phyloP scores from a whole-genome alignment of 1,140 invertebrate genomes.

The Tetramorium alpestre region DNA sequence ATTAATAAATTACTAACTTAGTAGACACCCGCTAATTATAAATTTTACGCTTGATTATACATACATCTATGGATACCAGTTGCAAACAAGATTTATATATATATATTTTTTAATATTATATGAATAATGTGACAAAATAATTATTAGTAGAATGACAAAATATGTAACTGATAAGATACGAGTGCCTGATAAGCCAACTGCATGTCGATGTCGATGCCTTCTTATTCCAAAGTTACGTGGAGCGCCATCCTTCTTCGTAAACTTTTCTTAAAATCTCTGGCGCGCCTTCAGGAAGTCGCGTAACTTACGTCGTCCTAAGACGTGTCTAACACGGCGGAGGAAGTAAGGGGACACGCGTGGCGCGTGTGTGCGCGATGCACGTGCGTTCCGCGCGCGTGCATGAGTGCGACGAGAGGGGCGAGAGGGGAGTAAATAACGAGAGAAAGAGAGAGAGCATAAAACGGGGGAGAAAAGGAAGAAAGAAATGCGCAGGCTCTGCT shows the following conservation, averaged over 20 bases:
- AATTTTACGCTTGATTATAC: background rate
- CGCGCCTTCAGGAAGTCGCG: conserved; percentile 1
- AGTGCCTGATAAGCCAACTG: background rate
- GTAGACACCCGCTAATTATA: background rate
- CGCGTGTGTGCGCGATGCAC: conserved; percentile 39
- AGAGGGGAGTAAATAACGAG: background rate
- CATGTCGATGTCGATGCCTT: background rate
- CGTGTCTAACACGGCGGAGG: conserved; percentile 51
- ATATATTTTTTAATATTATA: background rate
- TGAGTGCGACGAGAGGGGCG: background rate
- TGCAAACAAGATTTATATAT: background rate
- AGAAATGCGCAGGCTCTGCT: conserved; percentile 22
- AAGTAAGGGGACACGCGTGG: conserved; percentile 31
- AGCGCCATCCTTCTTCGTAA: background rate
- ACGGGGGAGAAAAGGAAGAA: background rate
- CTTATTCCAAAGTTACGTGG: background rate
- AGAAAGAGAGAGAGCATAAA: background rate
- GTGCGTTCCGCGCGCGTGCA: conserved; percentile 42
- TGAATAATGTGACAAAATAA: background rate
- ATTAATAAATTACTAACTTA: background rate
- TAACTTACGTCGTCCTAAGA: conserved; percentile 24
- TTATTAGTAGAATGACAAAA: background rate
- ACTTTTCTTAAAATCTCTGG: background rate
- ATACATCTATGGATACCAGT: background rate
- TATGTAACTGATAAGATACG: background rate